Evolutionary conservation across 2,888 invertebrate genomes (phyloP).

Genomic region (Sesia bembeciformis): DNA sequence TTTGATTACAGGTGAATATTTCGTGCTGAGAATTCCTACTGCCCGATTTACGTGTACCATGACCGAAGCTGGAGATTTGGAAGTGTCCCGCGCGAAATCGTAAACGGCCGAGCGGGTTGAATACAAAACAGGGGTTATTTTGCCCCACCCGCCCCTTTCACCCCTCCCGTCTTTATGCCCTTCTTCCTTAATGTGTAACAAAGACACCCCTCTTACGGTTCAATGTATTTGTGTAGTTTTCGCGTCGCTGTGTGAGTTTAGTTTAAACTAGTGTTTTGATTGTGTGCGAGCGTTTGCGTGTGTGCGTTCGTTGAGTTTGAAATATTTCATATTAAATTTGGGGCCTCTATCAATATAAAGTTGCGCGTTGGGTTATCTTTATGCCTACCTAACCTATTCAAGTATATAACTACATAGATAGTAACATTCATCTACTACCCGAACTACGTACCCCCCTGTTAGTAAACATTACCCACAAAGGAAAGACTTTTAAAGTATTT

Average conservation of each 20-base stretch:
- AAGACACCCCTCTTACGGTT: conserved; percentile 69
- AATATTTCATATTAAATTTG: conserved; percentile 72
- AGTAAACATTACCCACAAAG: too few relatives aligned
- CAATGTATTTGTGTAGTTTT: conserved; percentile 53
- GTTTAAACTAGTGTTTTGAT: neutral
- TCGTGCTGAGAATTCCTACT: too few relatives aligned
- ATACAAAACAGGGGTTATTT: conserved; percentile 57
- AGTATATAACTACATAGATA: neutral
- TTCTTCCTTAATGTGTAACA: conserved; percentile 72
- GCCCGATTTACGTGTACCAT: too few relatives aligned
- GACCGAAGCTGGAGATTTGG: conserved; percentile 45
- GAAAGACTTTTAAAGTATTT: too few relatives aligned
- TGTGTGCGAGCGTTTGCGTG: conserved; percentile 50
- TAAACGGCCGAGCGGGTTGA: conserved; percentile 60
- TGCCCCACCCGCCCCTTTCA: conserved; percentile 17
- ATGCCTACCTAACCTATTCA: conserved; percentile 3
- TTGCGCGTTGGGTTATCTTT: conserved; percentile 46
- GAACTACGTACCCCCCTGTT: too few relatives aligned
- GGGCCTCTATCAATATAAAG: conserved; percentile 63
- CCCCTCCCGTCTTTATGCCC: conserved; percentile 55
- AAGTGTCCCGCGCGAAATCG: conserved; percentile 70
- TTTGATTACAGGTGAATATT: too few relatives aligned
- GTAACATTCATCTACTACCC: neutral
- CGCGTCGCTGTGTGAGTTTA: conserved; percentile 1
- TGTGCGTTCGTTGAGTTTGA: conserved; percentile 29